Base-by-base conservation (phyloP, 1,140 invertebrate genomes). In the Helicoverpa zea region DNA sequence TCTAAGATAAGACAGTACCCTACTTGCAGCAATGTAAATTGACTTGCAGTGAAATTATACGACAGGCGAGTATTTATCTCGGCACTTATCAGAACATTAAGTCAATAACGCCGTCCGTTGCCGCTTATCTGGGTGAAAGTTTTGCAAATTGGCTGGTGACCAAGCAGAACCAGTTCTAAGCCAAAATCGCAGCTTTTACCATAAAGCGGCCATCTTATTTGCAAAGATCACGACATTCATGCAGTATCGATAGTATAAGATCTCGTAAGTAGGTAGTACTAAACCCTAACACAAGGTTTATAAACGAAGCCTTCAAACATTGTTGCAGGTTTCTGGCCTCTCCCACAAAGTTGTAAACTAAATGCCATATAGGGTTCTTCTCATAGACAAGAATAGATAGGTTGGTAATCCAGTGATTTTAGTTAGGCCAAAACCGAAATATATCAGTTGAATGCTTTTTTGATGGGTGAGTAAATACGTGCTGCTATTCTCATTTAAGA, bases 121-220 rank as follows among this genome's bases (percentile, higher is more conserved):
- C 64, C 64, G 64, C 43, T 68, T 68, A 68, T 68, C 64, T 68
- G 13, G 68, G 68, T 47, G 68, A 72, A 72, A 72, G 68, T 72
- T 72, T 72, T 51, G 68, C 68, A 72, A 30, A 72, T 51, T 72
- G 68, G 4, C 68, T 52, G 14, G 49, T 52, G 13, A 30, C 23
- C 29, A 30, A 63, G 2, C 18, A 72, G 14, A 72, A 72, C 68
- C 68, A 72, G 68, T 54, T 72, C 68, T 52, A 72, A 54, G 49
- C 9, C 23, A 2, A 52, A 52, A 72, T 30, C 12, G 47, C 23
- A 16, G 16, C 16, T 43, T 43, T 43, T 43, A 43, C 35, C 35
- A 9, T 30, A 72, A 30, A 52, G 14, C 23, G 7, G 2, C 43
- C 35, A 35, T 66, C 3, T 7, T 10, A 12, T 12, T 23, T 18